These are phyloP conservation scores for Spatula clypeata DNA, from an alignment of 2,797 vertebrate species.

Conservation along the genomic window DNA sequence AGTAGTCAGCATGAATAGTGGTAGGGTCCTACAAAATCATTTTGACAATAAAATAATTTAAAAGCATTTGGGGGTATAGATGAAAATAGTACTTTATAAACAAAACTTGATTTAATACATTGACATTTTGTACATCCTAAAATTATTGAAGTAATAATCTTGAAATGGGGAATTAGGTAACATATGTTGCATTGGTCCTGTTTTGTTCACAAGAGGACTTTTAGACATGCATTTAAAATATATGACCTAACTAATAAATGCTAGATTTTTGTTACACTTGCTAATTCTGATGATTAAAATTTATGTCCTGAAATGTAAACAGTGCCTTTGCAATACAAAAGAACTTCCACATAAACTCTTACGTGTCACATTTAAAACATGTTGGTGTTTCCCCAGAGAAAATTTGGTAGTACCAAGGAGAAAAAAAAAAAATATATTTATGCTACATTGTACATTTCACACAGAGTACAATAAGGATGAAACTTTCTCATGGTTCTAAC, in stretches of 20 bases:
- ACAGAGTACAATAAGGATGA: not conserved
- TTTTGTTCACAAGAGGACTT: not conserved
- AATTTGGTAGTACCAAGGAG: not conserved
- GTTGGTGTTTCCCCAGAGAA: not conserved
- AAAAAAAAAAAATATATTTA: not conserved
- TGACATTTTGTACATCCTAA: constrained; percentile 9
- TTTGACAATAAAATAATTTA: constrained; percentile 43
- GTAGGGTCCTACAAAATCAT: not conserved
- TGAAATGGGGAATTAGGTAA: constrained; percentile 23
- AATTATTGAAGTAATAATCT: constrained; percentile 37
- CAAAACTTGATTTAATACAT: constrained; percentile 38
- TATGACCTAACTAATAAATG: not conserved
- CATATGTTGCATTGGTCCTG: constrained; percentile 24
- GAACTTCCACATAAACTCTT: not conserved
- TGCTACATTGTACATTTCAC: not conserved
- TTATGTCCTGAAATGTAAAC: constrained; percentile 30
- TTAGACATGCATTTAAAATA: not conserved
- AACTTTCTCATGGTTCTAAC: not conserved
- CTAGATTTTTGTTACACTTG: constrained; percentile 11
- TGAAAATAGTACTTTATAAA: not conserved
- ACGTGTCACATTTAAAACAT: not conserved
- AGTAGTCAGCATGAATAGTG: not conserved
- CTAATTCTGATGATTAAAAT: constrained; percentile 57
- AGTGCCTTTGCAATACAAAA: not conserved
- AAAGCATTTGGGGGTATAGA: not conserved